A percentile compares a stretch with the other conserved stretches of the same genome.
phyloP scores from a whole-genome alignment of 2,888 invertebrate genomes.

The Chesias legatella region DNA sequence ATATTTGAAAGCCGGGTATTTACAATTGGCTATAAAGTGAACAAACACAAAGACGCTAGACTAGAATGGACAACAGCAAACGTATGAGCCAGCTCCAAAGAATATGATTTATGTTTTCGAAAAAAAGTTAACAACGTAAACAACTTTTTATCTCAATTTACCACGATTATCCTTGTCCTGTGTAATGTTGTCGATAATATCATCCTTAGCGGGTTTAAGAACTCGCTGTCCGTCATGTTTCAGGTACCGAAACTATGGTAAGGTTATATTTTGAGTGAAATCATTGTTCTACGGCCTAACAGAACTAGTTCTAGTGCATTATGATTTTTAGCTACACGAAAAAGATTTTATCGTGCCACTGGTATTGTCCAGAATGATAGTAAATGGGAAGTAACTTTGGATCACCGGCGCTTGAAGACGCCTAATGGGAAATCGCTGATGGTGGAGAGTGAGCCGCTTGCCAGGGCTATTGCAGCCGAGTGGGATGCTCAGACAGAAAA shows the following conservation, averaged over 20 bases:
- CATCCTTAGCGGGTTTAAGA: slow-evolving; percentile 30
- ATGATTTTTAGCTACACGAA: slow-evolving; percentile 69
- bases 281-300: too few relatives aligned
- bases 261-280: slow-evolving; percentile 25
- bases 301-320: too few relatives aligned
- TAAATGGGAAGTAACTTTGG: slow-evolving; percentile 92
- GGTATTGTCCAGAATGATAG: slow-evolving; percentile 85
- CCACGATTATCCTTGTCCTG: too few relatives aligned
- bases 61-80: too few relatives aligned
- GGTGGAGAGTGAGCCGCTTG: slow-evolving; percentile 92
- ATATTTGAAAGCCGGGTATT: too few relatives aligned
- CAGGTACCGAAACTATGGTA: slow-evolving; percentile 52
- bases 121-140: too few relatives aligned
- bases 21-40: too few relatives aligned
- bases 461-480: slow-evolving; percentile 95
- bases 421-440: slow-evolving; percentile 89
- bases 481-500: slow-evolving; percentile 93
- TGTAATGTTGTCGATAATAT: slow-evolving; percentile 36
- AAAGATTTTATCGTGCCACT: slow-evolving; percentile 87
- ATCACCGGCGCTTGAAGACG: slow-evolving; percentile 94
- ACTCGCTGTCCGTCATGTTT: slow-evolving; percentile 36
- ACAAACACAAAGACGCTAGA: too few relatives aligned
- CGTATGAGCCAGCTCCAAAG: too few relatives aligned
- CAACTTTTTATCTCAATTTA: too few relatives aligned
- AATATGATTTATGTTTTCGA: too few relatives aligned